Evolutionary conservation across 2,888 invertebrate species (phyloP), one percentile per base, ranked within the genome.

Genomic region (Pyrochroa serraticornis): DNA sequence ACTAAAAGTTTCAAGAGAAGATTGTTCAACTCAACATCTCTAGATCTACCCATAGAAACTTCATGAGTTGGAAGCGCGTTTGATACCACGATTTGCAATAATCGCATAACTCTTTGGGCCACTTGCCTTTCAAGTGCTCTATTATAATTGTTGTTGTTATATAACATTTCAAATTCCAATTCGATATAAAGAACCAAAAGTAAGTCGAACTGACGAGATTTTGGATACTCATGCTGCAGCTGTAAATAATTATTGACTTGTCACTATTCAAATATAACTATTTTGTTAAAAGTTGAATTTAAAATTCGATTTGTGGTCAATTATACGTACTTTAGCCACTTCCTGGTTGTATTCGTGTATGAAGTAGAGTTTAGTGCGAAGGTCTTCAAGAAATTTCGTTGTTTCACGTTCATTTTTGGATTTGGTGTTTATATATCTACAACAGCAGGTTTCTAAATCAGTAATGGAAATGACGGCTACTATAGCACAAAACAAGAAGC

Each of bases 401-500:
- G 60, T 60, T 36, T 56, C 49, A 32, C 56, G 49, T 38, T 58
- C 48, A 43, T 55, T 32, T 34, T 58, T 55, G 34, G 62, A 55
- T 12, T 60, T 64, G 13, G 49, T 47, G 34, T 63, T 59, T 38
- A 69, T 65, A 22, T 61, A 66, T 49, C 69, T 69, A 62, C 50
- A 67, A 69, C 39, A 22, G 2, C 22, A 22, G 22, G 5, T 22
- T 22, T 22, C 22, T 5, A 5, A 22, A 22, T 22, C 22, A 22
- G 5, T 22, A 22, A 3, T 22, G 22, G 3, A 22, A 22, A 22
- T 22, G 22, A 5, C n/a, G n/a, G n/a, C n/a, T n/a, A n/a, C n/a
- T n/a, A n/a, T n/a, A n/a, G 22, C 22, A 22, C n/a, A 22, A 22
- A 22, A 22, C 22, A 22, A 22, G 5, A 22, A 5, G 3, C 2